These are phyloP conservation scores for Crotophaga sulcirostris DNA, from an alignment of 2,113 vertebrate genomes.

Conservation along the genomic window DNA sequence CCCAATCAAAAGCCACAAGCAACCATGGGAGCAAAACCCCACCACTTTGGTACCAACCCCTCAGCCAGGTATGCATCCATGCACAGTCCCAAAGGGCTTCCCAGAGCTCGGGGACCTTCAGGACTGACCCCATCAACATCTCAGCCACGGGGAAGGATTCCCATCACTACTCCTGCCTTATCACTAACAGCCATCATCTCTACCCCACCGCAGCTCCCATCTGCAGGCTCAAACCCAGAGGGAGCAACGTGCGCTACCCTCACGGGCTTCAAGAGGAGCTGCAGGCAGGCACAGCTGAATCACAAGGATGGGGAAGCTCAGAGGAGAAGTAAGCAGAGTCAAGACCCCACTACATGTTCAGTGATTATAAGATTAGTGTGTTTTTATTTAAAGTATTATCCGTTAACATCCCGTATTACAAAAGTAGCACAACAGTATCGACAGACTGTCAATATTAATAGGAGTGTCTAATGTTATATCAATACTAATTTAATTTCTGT, in stretches of 20 bases:
- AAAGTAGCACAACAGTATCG: conserved; percentile 66
- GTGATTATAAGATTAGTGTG: conserved; percentile 64
- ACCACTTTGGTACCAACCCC: fast-evolving
- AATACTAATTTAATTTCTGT: conserved; percentile 74
- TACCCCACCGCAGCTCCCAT: fast-evolving
- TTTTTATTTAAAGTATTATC: conserved; percentile 68
- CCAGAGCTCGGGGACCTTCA: background rate
- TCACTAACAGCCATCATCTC: background rate
- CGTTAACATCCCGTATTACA: conserved; percentile 66
- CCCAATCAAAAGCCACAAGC: fast-evolving
- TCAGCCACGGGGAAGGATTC: fast-evolving
- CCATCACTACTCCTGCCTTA: background rate
- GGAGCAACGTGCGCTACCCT: background rate
- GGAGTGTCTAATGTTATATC: conserved; percentile 72
- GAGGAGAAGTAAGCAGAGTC: background rate
- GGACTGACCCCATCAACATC: background rate
- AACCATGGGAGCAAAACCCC: background rate
- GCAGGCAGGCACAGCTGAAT: background rate
- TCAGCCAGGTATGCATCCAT: background rate
- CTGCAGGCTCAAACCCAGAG: background rate
- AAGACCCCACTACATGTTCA: background rate
- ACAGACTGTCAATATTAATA: conserved; percentile 76
- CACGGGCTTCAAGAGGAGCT: background rate
- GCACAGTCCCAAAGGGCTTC: background rate
- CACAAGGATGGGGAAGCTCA: background rate